Evolutionary conservation across 2,113 vertebrate genomes (phyloP).

Genomic region (Uria lomvia): DNA sequence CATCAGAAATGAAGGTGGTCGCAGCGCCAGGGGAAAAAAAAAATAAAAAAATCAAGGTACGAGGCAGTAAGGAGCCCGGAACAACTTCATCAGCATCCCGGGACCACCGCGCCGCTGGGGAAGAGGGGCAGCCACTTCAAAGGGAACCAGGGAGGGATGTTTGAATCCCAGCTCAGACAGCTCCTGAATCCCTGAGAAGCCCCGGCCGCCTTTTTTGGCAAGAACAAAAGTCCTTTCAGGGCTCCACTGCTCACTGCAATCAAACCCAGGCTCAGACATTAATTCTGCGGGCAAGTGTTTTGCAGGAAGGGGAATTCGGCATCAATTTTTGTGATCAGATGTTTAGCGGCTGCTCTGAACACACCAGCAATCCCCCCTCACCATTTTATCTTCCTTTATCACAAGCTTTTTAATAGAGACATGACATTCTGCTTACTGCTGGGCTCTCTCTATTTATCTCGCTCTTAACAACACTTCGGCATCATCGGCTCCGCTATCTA

Average conservation of each 20-base stretch:
- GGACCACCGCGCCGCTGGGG: not conserved
- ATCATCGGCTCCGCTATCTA: slow-evolving; percentile 50
- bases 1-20: not conserved
- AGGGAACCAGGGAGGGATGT: not conserved
- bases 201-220: not conserved
- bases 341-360: slow-evolving; percentile 54
- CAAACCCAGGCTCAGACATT: not conserved
- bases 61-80: not conserved
- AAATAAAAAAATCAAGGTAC: not conserved
- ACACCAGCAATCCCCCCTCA: slow-evolving; percentile 49
- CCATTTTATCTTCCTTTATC: slow-evolving; percentile 71
- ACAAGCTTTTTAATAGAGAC: slow-evolving; percentile 67
- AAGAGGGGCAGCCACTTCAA: not conserved
- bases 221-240: slow-evolving; percentile 28
- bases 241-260: not conserved
- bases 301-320: not conserved
- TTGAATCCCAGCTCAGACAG: slow-evolving; percentile 3
- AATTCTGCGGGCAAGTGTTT: not conserved
- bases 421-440: slow-evolving; percentile 67
- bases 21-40: fast-evolving
- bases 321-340: slow-evolving; percentile 64
- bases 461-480: slow-evolving; percentile 67
- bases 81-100: slow-evolving; percentile 28
- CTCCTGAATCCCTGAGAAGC: slow-evolving; percentile 15
- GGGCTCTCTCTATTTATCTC: slow-evolving; percentile 62